Base-by-base conservation (phyloP, 2,888 invertebrate species). In the Brenthis daphne region DNA sequence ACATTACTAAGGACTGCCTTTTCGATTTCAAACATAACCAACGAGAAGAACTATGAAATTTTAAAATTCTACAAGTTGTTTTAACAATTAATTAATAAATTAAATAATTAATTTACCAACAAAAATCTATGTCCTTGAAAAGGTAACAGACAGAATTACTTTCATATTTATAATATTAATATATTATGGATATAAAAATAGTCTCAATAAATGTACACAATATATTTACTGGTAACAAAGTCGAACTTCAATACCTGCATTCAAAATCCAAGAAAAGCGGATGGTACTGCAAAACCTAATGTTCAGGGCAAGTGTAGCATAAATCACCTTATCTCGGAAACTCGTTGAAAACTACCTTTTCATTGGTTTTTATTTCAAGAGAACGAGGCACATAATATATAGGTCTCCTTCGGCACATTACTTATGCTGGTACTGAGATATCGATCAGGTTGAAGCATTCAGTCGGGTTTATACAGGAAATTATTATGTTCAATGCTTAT, bases 321-420 rank as follows among this genome's bases (percentile, higher is more conserved):
- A 65, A 69, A 69, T 69, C 61, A 69, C 65, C 51, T 69, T 69
- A 69, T 69, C 65, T 65, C 13, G 65, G 33, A 61, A 51, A 57
- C 43, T 57, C 61, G 65, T 37, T 57, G 65, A 69, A 65, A 65
- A 61, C 48, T 64, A 56, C 60, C 56, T 61, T 65, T 56, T 61
- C 69, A 61, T 47, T 57, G 58, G 51, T 66, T 47, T 58, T 66
- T 65, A 65, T 65, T 66, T 60, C 47, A 54, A 54, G 58, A 29
- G 20, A 76, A 74, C 77, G 74, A 51, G 54, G 53, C 61, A 53
- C 50, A 63, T 53, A 63, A 37, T 53, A 51, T 61, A 53, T 63
- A 53, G 51, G 61, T 61, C 51, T 60, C 61, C 11, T 51, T 61
- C 2, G 16, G 51, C n/a, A 51, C 61, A 37, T 61, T 60, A 61